These are phyloP conservation scores for Anarrhichthys ocellatus DNA, from an alignment of 2,113 vertebrate species.

Conservation along the genomic window DNA sequence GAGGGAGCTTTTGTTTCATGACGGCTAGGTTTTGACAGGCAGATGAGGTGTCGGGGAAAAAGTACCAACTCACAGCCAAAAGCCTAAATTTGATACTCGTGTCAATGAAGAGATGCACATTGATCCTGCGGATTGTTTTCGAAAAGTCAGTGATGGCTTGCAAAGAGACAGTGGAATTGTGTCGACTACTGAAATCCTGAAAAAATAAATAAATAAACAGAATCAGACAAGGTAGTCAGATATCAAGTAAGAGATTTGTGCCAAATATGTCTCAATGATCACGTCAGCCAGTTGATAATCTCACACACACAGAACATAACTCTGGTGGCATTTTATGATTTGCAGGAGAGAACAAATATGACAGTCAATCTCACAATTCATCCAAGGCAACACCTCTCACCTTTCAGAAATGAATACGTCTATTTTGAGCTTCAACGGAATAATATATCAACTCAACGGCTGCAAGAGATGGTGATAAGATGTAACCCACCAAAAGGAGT, in stretches of 20 bases:
- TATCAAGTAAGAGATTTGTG: conserved; percentile 13
- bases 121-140: conserved; percentile 42
- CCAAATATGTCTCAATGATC: conserved; percentile 8
- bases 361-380: conserved; percentile 1
- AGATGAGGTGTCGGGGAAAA: conserved; percentile 66
- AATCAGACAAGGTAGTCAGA: neutral
- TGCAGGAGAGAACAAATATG: neutral
- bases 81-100: conserved; percentile 37
- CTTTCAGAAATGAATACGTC: neutral
- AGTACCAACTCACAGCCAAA: conserved; percentile 41
- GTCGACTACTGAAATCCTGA: conserved; percentile 18
- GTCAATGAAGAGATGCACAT: conserved; percentile 38
- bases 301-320: conserved; percentile 2
- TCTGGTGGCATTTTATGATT: conserved; percentile 6
- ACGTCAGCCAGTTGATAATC: neutral
- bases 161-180: conserved; percentile 16
- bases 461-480: conserved; percentile 4
- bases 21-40: conserved; percentile 70
- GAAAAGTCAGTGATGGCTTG: conserved; percentile 19
- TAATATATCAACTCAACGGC: neutral
- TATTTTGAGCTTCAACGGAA: conserved; percentile 4
- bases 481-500: conserved; percentile 1
- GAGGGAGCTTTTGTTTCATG: conserved; percentile 71
- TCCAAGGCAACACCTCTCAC: neutral
- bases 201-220: conserved; percentile 12